These are phyloP conservation scores for Etia nguti DNA, from an alignment of 2,113 vertebrate genomes.

Conservation along the genomic window DNA sequence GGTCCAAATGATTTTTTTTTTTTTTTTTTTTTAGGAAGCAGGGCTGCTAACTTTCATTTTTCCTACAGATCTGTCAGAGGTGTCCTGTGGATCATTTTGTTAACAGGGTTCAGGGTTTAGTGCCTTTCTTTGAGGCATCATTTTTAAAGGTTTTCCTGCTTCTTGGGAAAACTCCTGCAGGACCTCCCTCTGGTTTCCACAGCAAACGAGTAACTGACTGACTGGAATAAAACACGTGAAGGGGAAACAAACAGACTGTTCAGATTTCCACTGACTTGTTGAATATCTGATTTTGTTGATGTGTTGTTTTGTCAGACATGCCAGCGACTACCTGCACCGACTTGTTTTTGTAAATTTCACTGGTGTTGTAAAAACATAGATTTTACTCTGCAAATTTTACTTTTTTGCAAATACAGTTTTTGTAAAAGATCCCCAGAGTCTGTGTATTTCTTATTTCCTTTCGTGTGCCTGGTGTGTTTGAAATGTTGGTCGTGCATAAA, in stretches of 20 bases:
- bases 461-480: neutral
- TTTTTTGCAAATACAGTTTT: constrained; percentile 70
- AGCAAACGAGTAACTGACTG: neutral
- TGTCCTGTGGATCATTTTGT: neutral
- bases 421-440: neutral
- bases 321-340: neutral
- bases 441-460: neutral
- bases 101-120: neutral
- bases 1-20: too few species aligned
- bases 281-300: constrained; percentile 17
- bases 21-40: neutral
- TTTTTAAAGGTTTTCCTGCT: neutral
- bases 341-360: constrained; percentile 58
- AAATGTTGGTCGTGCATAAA: neutral
- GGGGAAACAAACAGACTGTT: neutral
- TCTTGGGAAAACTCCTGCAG: neutral
- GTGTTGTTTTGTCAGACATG: neutral
- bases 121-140: neutral
- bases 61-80: neutral
- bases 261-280: neutral
- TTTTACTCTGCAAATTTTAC: constrained; percentile 40
- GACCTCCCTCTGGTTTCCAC: neutral
- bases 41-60: neutral
- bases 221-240: neutral
- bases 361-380: constrained; percentile 58